Conservation (phyloP, 2,888 invertebrate species). For the Agonopterix alstromeriana region DNA sequence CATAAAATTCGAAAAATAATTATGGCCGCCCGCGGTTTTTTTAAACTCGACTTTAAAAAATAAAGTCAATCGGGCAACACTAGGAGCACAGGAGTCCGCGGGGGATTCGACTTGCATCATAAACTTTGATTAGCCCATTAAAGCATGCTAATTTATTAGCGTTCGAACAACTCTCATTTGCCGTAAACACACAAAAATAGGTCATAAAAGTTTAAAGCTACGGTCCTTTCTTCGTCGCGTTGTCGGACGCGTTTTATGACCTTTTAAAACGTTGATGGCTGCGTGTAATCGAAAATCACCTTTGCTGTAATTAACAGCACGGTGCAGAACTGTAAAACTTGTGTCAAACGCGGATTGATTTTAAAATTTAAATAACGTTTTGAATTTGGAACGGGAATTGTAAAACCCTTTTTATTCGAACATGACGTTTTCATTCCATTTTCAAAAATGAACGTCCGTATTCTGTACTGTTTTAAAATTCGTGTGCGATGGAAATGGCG, state of each 20-base stretch:
- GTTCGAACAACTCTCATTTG: slow-evolving; percentile 62
- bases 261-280: slow-evolving; percentile 32
- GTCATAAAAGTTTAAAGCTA: slow-evolving; percentile 39
- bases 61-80: slow-evolving; percentile 72
- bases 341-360: not conserved
- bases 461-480: slow-evolving; percentile 17
- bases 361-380: slow-evolving; percentile 1
- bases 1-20: slow-evolving; percentile 73
- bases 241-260: slow-evolving; percentile 34
- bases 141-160: slow-evolving; percentile 73
- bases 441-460: slow-evolving; percentile 24
- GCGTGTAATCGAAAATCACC: slow-evolving; percentile 65
- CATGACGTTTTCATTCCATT: slow-evolving; percentile 25
- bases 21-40: slow-evolving; percentile 42
- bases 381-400: not conserved
- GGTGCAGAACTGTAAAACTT: slow-evolving; percentile 12
- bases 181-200: slow-evolving; percentile 51
- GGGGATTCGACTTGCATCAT: slow-evolving; percentile 72
- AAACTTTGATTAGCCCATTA: slow-evolving; percentile 77
- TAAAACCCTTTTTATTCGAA: slow-evolving; percentile 6
- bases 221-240: slow-evolving; percentile 28
- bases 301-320: slow-evolving; percentile 49
- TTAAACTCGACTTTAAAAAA: slow-evolving; percentile 39
- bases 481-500: slow-evolving; percentile 19
- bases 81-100: slow-evolving; percentile 71